phyloP scores from a whole-genome alignment of 2,113 vertebrate species.

The Narcine bancroftii region DNA sequence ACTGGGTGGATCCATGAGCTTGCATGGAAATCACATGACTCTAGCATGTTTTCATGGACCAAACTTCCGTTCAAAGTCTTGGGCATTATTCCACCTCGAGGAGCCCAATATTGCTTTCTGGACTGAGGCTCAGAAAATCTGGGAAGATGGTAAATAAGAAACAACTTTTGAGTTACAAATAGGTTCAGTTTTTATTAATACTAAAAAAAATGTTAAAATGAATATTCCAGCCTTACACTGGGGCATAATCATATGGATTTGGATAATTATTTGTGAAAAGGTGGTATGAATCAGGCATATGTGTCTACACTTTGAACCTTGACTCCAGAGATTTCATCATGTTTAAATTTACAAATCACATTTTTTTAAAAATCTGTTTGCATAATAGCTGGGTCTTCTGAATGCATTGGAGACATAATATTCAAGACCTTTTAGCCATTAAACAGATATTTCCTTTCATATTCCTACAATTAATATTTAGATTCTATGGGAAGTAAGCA shows the following conservation, averaged over 20 bases:
- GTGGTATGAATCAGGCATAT: neutral
- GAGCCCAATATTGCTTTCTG: constrained; percentile 98
- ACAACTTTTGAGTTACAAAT: neutral
- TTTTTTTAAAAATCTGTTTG: neutral
- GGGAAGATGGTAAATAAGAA: constrained; percentile 77
- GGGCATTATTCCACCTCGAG: constrained; percentile 95
- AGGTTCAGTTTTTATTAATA: too few relatives aligned
- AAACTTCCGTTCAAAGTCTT: constrained; percentile 95
- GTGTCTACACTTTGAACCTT: neutral
- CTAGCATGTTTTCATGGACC: constrained; percentile 94
- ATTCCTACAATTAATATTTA: neutral
- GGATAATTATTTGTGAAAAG: neutral
- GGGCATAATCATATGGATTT: neutral
- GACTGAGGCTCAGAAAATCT: constrained; percentile 97
- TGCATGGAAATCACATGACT: constrained; percentile 96
- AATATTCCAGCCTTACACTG: neutral
- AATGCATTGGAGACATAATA: neutral
- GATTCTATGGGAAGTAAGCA: neutral
- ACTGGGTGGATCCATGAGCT: constrained; percentile 92
- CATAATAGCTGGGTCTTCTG: neutral
- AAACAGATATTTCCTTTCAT: neutral
- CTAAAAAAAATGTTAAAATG: neutral
- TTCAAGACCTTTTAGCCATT: neutral
- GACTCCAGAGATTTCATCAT: neutral
- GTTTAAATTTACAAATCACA: neutral